Evolutionary conservation across 2,888 invertebrate species (phyloP).

Genomic region (Julus scandinavius): DNA sequence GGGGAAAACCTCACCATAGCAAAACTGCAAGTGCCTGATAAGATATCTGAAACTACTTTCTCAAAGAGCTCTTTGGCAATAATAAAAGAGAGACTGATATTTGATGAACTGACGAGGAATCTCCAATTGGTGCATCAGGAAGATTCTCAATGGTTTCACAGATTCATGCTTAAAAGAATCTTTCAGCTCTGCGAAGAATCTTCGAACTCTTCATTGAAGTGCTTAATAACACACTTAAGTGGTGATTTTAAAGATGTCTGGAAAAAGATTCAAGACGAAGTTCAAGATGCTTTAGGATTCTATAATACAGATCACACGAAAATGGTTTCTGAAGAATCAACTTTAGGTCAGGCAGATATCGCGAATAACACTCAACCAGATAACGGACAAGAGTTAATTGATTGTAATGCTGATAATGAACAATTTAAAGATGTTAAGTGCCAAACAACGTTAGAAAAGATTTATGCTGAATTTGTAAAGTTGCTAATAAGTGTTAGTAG

Average conservation of each 20-base stretch:
- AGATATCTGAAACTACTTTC: background rate
- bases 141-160: background rate
- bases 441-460: background rate
- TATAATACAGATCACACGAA: background rate
- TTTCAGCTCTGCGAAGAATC: background rate
- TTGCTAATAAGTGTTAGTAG: background rate
- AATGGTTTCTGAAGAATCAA: background rate
- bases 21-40: background rate
- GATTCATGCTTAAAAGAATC: background rate
- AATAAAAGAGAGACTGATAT: background rate
- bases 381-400: background rate
- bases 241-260: background rate
- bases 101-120: background rate
- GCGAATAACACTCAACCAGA: background rate
- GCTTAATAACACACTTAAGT: background rate
- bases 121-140: background rate
- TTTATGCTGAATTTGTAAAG: background rate
- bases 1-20: background rate
- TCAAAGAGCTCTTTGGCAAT: background rate
- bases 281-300: background rate
- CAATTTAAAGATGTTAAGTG: background rate
- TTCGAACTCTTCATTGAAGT: background rate
- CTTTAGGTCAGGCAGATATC: background rate
- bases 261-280: slow-evolving; percentile 23
- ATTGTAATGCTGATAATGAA: background rate